A percentile compares a stretch with the other conserved stretches of the same genome.
Conservation (phyloP, 1,140 invertebrate species). For the Penaeus chinensis region DNA sequence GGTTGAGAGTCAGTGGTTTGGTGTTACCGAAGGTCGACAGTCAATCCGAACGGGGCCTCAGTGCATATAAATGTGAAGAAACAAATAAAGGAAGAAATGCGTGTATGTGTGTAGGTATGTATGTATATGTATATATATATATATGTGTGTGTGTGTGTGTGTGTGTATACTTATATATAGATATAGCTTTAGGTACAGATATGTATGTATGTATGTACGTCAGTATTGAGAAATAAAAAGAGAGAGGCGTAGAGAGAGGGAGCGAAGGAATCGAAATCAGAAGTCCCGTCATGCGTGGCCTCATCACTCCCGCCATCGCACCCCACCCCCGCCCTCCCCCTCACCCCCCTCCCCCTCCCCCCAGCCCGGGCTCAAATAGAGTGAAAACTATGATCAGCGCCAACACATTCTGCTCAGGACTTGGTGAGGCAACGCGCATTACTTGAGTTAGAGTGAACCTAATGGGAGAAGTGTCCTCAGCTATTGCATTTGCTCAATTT, state of each 20-base stretch:
- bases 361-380: constrained; percentile 1
- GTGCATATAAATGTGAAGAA: too few relatives aligned
- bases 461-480: constrained; percentile 55
- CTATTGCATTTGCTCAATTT: constrained; percentile 55
- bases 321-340: not conserved
- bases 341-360: not conserved
- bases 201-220: too few relatives aligned
- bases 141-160: too few relatives aligned
- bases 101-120: too few relatives aligned
- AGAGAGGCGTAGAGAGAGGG: not conserved
- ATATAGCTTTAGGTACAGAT: too few relatives aligned
- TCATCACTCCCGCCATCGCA: constrained; percentile 28
- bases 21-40: too few relatives aligned
- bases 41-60: too few relatives aligned
- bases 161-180: too few relatives aligned
- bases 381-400: constrained; percentile 34
- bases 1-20: too few relatives aligned
- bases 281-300: constrained; percentile 43
- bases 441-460: constrained; percentile 55
- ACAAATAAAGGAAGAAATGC: too few relatives aligned
- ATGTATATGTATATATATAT: too few relatives aligned
- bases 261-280: constrained; percentile 14
- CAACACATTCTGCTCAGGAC: constrained; percentile 44
- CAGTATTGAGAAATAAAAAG: not conserved
- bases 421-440: constrained; percentile 36